phyloP scores from a whole-genome alignment of 2,888 invertebrate genomes.

The Morpho helenor region DNA sequence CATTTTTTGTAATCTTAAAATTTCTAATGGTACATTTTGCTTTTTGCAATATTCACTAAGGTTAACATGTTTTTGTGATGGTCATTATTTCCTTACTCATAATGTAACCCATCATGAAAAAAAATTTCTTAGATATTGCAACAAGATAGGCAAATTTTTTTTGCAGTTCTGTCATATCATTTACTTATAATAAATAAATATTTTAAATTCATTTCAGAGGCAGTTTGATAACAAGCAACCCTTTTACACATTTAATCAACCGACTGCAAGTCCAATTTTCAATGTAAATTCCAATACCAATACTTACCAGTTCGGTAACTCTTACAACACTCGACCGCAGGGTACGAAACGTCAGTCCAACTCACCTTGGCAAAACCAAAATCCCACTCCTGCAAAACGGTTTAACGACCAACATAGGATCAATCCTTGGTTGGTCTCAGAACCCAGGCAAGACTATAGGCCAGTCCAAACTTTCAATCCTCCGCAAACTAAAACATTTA shows the following conservation, averaged over 20 bases:
- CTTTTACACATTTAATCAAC: slow-evolving; percentile 33
- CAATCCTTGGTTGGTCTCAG: slow-evolving; percentile 24
- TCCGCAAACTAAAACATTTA: slow-evolving; percentile 8
- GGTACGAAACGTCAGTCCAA: slow-evolving; percentile 41
- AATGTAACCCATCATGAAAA: slow-evolving; percentile 6
- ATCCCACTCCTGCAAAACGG: slow-evolving; percentile 35
- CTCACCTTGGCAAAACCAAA: slow-evolving; percentile 38
- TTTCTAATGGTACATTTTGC: background rate
- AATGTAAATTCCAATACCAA: slow-evolving; percentile 19
- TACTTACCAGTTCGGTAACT: slow-evolving; percentile 36
- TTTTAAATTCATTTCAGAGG: slow-evolving; percentile 53
- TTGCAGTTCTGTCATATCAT: background rate
- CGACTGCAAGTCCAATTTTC: slow-evolving; percentile 10
- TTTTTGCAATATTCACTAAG: slow-evolving; percentile 2
- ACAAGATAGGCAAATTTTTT: background rate
- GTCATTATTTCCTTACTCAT: background rate
- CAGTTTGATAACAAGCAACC: slow-evolving; percentile 37
- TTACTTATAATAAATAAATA: slow-evolving; percentile 6
- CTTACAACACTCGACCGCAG: slow-evolving; percentile 25
- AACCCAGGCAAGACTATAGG: slow-evolving; percentile 6
- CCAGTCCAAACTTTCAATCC: slow-evolving; percentile 1
- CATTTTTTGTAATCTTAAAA: too few relatives aligned
- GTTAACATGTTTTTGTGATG: slow-evolving; percentile 8
- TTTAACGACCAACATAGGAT: slow-evolving; percentile 29
- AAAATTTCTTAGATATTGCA: slow-evolving; percentile 5